phyloP scores from a whole-genome alignment of 2,113 vertebrate genomes.

The Vidua macroura region DNA sequence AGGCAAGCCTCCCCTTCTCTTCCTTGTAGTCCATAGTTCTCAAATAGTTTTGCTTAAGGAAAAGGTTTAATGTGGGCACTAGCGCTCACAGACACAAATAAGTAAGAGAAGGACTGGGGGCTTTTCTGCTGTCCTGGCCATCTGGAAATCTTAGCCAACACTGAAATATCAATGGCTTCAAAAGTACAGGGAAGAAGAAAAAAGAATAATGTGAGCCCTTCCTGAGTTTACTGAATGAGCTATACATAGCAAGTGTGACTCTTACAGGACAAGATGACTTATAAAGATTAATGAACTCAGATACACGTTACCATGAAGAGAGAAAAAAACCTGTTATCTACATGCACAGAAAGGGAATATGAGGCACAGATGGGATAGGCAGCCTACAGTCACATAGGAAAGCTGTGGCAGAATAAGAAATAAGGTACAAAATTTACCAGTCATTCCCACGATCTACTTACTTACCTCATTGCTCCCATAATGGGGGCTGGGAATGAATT shows the following conservation, averaged over 20 bases:
- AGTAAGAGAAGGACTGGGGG: not conserved
- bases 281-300: slow-evolving; percentile 12
- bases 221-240: not conserved
- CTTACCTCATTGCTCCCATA: not conserved
- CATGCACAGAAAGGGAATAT: not conserved
- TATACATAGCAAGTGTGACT: not conserved
- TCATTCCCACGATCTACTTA: not conserved
- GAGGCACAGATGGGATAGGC: not conserved
- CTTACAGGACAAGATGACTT: not conserved
- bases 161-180: not conserved
- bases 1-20: not conserved
- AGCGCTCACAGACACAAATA: not conserved
- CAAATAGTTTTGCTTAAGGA: not conserved
- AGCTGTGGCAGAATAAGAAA: not conserved
- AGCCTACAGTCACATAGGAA: not conserved
- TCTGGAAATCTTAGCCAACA: not conserved
- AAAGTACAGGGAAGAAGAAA: not conserved
- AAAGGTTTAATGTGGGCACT: not conserved
- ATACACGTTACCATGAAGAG: not conserved
- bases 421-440: not conserved
- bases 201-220: not conserved
- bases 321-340: not conserved
- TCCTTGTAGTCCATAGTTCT: not conserved
- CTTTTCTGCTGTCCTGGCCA: not conserved
- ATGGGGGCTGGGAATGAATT: not conserved